Conservation (phyloP, 2,797 vertebrate genomes). For the Micropoecilia bifurca region DNA sequence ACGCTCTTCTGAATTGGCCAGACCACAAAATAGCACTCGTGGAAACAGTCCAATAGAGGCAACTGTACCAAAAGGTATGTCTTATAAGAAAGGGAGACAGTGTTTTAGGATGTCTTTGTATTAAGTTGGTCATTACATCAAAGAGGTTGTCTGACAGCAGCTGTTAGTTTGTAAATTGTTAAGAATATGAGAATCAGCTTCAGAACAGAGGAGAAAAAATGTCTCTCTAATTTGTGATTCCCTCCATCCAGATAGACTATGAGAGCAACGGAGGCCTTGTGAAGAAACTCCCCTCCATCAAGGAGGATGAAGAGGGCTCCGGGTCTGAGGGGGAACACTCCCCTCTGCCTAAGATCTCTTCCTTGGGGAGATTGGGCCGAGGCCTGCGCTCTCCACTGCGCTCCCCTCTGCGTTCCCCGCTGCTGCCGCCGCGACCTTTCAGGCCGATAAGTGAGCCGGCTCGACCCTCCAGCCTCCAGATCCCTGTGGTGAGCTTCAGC, state of each 20-base stretch:
- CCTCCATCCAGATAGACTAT: conserved; percentile 69
- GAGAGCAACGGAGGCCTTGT: conserved; percentile 82
- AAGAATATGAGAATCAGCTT: background rate
- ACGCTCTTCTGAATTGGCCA: no score
- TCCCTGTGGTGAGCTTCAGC: conserved; percentile 81
- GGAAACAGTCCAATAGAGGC: background rate
- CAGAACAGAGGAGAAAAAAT: background rate
- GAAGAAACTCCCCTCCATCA: conserved; percentile 85
- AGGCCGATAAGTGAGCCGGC: conserved; percentile 52
- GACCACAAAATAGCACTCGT: no score
- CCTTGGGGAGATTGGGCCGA: conserved; percentile 69
- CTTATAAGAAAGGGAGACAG: background rate
- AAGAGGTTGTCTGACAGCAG: background rate
- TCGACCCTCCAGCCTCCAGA: conserved; percentile 79
- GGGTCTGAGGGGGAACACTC: conserved; percentile 78
- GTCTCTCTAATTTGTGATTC: background rate
- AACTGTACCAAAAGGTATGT: background rate
- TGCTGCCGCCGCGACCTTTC: conserved; percentile 77
- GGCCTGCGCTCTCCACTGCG: conserved; percentile 79
- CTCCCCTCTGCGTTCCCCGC: conserved; percentile 79
- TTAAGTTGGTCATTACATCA: background rate
- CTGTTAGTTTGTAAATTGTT: background rate
- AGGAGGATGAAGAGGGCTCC: conserved; percentile 84
- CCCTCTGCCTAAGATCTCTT: conserved; percentile 66
- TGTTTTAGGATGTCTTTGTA: background rate